These are phyloP conservation scores for Leptothorax acervorum DNA, from an alignment of 2,888 invertebrate genomes.

Conservation along the genomic window DNA sequence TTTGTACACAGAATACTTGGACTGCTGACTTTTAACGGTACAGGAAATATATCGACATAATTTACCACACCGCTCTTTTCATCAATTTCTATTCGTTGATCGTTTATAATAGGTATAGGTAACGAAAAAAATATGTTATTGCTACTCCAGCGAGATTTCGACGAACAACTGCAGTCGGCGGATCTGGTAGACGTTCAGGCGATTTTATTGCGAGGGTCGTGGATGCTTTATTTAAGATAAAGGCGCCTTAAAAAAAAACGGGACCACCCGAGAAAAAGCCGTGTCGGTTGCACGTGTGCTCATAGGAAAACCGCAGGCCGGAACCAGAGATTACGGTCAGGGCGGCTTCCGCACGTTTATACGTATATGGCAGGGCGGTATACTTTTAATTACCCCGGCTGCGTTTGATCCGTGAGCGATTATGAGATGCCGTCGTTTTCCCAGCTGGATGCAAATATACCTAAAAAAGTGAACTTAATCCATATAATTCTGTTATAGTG, in stretches of 20 bases:
- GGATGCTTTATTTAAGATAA: conserved; percentile 74
- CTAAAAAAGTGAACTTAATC: neutral
- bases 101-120: neutral
- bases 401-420: conserved; percentile 9
- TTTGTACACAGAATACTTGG: conserved; percentile 14
- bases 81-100: neutral
- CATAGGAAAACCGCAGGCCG: conserved; percentile 76
- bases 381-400: conserved; percentile 58
- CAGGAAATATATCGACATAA: neutral
- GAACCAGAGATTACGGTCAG: conserved; percentile 72
- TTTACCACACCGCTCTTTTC: neutral
- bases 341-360: conserved; percentile 64
- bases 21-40: neutral
- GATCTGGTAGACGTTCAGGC: neutral
- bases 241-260: conserved; percentile 46
- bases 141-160: neutral
- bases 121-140: neutral
- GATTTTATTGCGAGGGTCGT: conserved; percentile 56
- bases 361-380: conserved; percentile 49
- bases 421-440: neutral
- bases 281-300: conserved; percentile 73
- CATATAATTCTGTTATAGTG: neutral
- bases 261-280: conserved; percentile 73
- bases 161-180: neutral
- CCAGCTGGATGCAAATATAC: neutral